Base-by-base conservation (phyloP, 2,888 invertebrate species). In the Leptarthrus brevirostris region DNA sequence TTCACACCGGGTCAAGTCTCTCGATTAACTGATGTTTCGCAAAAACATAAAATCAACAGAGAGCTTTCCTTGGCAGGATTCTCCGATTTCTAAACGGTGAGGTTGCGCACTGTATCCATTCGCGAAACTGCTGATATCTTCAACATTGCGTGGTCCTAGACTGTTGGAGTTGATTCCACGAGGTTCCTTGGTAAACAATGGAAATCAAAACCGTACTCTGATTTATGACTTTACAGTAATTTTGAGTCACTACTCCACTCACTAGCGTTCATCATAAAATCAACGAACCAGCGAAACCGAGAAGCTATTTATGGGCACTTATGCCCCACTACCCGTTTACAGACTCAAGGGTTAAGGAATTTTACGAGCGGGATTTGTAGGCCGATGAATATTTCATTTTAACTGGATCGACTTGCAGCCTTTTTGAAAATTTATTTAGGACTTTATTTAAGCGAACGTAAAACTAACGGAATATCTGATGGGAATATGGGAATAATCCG, bases 141-240 rank as follows among this genome's bases (percentile, higher is more conserved):
- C 52, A 4, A 49, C 20, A 64, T 61, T 36, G 73, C 64, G 64
- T 61, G 52, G 36, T 61, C 44, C 61, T 53, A 61, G 61, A 61
- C 61, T 49, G 44, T 73, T 73, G 73, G 52, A 52, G 64, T 61
- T 49, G 34, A 52, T 22, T 47, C 52, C 73, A 58, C 61, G 58
- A 61, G 49, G 61, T 47, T 61, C 61, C 30, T 64, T 34, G 52
- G 52, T 61, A 52, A 61, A 61, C 73, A 52, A 73, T 52, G 69
- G 52, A 70, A 70, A 64, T 72, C 61, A 52, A 72, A 72, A 72
- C 74, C 74, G 72, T 74, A 72, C 54, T 52, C 72, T 74, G 74
- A 74, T 74, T 74, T 74, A 74, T 74, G 74, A 18, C 64, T 71
- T 73, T 66, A 66, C 66, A 66, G 54, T 18, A 54, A 72, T 72